Evolutionary conservation across 2,113 vertebrate genomes (phyloP), one percentile per base, ranked within the genome.

Genomic region (Silurus asotus): DNA sequence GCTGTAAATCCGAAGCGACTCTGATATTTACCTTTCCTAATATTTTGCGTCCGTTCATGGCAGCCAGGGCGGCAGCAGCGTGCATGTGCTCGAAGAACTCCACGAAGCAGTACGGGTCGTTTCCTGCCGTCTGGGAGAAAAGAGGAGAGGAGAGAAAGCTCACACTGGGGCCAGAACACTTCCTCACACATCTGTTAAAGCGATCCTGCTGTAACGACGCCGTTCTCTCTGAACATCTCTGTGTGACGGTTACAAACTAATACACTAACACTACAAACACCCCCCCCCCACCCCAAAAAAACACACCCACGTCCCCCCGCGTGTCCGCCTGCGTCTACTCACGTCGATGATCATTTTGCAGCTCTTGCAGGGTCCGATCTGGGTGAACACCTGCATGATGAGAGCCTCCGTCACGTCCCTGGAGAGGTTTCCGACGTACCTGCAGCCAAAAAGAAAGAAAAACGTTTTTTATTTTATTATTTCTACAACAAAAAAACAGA

Each of bases 341-440:
- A 99, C 98, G 93, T 99, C 98, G 90, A 97, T 96, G 82, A 99
- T 99, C 98, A 99, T 99, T 93, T 99, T 99, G 95, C 98, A 99
- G 94, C 97, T 99, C 94, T 99, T 99, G 95, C 98, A 99, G 2
- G 97, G 97, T 86, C 97, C 98, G 55, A 99, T 99, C 94, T 99
- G 98, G 93, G 96, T 96, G 94, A 99, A 99, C 11, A 99, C 96
- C 93, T 99, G 98, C 67, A 99, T 95, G 91, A 99, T 99, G 8
- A 99, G 96, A 79, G 98, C 97, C 94, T 99, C 98, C 0, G 97
- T 99, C 86, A 99, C 98, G 78, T 99, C 98, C 93, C 98, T 95
- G 83, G 98, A 99, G 91, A 99, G 95, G 94, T 99, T 99, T 85
- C 98, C 98, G 58, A 99, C 98, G 58, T 99, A 99, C 79, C 98